phyloP scores from a whole-genome alignment of 2,888 invertebrate species.

The Polydrusus tereticollis region DNA sequence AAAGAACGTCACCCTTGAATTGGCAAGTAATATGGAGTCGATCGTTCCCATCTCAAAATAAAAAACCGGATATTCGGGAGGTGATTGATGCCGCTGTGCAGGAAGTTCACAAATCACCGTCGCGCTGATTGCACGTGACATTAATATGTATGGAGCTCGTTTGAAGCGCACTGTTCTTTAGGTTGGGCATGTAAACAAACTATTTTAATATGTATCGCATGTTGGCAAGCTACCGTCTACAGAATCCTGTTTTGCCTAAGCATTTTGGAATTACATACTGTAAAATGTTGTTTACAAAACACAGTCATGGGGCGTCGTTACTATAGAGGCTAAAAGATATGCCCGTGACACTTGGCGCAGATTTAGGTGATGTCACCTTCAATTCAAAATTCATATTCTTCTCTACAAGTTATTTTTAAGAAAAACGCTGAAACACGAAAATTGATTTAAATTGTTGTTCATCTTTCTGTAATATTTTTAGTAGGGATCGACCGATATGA shows the following conservation, averaged over 20 bases:
- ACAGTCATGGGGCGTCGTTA: too few relatives aligned
- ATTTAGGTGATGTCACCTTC: too few relatives aligned
- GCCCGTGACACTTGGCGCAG: too few relatives aligned
- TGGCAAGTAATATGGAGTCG: slow-evolving; percentile 19
- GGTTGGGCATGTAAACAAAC: slow-evolving; percentile 13
- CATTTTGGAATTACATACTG: background rate
- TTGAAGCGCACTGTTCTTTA: slow-evolving; percentile 15
- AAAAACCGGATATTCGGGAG: slow-evolving; percentile 41
- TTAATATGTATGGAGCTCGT: slow-evolving; percentile 31
- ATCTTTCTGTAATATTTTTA: too few relatives aligned
- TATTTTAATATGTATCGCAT: slow-evolving; percentile 1
- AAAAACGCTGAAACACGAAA: too few relatives aligned
- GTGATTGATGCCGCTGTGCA: slow-evolving; percentile 37
- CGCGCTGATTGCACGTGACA: slow-evolving; percentile 37
- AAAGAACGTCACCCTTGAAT: slow-evolving; percentile 24
- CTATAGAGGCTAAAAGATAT: too few relatives aligned
- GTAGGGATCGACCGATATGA: too few relatives aligned
- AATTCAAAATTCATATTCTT: too few relatives aligned
- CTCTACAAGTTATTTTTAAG: too few relatives aligned
- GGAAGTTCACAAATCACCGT: slow-evolving; percentile 41
- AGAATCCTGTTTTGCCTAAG: background rate
- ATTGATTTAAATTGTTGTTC: too few relatives aligned
- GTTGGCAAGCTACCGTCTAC: background rate
- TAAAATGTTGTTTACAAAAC: too few relatives aligned
- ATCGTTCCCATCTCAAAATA: slow-evolving; percentile 25